These are phyloP conservation scores for Bellardia bayeri DNA, from an alignment of 2,888 invertebrate species.

Conservation along the genomic window DNA sequence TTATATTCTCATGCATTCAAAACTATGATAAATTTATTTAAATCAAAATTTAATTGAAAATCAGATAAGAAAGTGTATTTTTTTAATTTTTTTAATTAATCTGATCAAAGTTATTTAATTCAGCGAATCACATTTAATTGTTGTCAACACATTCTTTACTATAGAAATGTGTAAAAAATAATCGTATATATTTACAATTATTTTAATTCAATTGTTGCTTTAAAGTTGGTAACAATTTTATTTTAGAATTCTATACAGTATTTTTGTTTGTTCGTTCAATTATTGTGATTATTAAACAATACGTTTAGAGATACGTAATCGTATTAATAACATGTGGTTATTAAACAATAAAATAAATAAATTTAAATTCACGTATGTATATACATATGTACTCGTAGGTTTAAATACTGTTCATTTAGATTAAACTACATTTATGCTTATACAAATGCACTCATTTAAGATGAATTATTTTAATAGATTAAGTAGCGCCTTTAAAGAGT, in stretches of 20 bases:
- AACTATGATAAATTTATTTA: neutral
- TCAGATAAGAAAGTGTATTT: neutral
- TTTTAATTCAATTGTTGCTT: conserved; percentile 57
- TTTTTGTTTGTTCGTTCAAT: conserved; percentile 32
- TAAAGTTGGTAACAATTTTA: conserved; percentile 41
- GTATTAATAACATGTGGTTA: conserved; percentile 50
- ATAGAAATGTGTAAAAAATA: conserved; percentile 47
- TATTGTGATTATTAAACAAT: conserved; percentile 34
- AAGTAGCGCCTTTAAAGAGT: neutral
- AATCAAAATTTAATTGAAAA: conserved; percentile 9
- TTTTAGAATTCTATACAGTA: conserved; percentile 33
- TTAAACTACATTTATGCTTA: too few species aligned
- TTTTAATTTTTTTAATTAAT: neutral
- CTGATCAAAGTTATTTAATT: conserved; percentile 48
- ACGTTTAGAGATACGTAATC: conserved; percentile 35
- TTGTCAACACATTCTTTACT: conserved; percentile 74
- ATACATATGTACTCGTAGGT: neutral
- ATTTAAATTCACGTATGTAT: conserved; percentile 4
- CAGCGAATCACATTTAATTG: conserved; percentile 77
- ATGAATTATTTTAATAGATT: too few species aligned
- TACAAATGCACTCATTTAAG: neutral
- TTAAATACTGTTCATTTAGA: neutral
- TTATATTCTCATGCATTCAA: neutral
- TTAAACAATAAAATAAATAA: conserved; percentile 12
- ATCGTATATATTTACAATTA: conserved; percentile 66